Conservation (phyloP, 2,888 invertebrate genomes). For the Rotaria socialis region DNA sequence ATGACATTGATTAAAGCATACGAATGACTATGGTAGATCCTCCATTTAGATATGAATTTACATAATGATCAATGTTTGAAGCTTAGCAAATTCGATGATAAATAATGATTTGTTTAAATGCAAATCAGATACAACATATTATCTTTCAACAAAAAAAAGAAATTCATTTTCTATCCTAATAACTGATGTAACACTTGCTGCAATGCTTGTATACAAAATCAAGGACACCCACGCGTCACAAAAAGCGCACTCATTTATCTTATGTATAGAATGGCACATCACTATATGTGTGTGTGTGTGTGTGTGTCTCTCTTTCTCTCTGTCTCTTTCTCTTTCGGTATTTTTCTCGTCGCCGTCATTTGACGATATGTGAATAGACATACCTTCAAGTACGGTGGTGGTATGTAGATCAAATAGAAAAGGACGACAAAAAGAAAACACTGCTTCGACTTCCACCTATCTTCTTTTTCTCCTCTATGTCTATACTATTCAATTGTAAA, state of each 20-base stretch:
- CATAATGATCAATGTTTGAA: slow-evolving; percentile 7
- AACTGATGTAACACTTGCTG: not conserved
- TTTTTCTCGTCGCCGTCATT: not conserved
- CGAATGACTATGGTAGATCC: not conserved
- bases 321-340: not conserved
- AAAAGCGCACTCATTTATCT: not conserved
- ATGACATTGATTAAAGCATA: not conserved
- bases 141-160: not conserved
- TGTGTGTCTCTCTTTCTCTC: not conserved
- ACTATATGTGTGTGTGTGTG: too few relatives aligned
- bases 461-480: not conserved
- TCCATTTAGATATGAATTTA: not conserved
- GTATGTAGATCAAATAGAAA: not conserved
- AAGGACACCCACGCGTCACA: not conserved
- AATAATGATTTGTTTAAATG: not conserved
- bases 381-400: not conserved
- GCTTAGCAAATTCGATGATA: not conserved
- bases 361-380: not conserved
- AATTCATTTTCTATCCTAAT: not conserved
- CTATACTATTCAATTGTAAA: not conserved
- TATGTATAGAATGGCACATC: not conserved
- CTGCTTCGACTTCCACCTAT: not conserved
- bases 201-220: slow-evolving; percentile 4
- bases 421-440: slow-evolving; percentile 6
- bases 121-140: not conserved